Evolutionary conservation across 2,797 vertebrate genomes (phyloP).

Genomic region (Odontamblyopus rebecca): DNA sequence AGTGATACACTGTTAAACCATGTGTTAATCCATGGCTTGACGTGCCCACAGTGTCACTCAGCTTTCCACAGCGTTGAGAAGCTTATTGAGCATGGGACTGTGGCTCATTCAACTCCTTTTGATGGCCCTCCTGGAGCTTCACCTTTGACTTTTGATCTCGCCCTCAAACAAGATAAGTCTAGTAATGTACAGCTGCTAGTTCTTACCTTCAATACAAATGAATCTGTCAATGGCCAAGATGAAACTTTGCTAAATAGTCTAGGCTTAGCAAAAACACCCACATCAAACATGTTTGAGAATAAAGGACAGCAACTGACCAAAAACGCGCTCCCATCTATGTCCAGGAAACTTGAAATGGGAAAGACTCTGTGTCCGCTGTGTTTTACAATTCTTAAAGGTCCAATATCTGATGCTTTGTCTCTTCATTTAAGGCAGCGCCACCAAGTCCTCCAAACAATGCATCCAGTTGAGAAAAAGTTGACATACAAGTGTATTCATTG

Average conservation of each 20-base stretch:
- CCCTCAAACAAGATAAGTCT: constrained; percentile 90
- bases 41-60: constrained; percentile 94
- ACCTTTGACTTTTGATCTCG: constrained; percentile 94
- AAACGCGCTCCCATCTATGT: constrained; percentile 78
- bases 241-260: constrained; percentile 67
- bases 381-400: constrained; percentile 95
- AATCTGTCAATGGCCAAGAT: constrained; percentile 82
- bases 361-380: constrained; percentile 97
- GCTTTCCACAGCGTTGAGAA: constrained; percentile 97
- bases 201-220: constrained; percentile 95
- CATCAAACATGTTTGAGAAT: constrained; percentile 82
- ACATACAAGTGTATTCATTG: constrained; percentile 99
- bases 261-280: constrained; percentile 40
- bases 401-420: constrained; percentile 90
- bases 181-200: constrained; percentile 94
- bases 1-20: constrained; percentile 96
- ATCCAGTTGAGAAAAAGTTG: constrained; percentile 97
- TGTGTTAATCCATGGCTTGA: constrained; percentile 95
- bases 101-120: constrained; percentile 79
- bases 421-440: constrained; percentile 93
- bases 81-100: constrained; percentile 89
- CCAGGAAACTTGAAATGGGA: constrained; percentile 87
- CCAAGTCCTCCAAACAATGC: constrained; percentile 96
- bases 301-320: constrained; percentile 76
- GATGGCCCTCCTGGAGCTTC: constrained; percentile 88